These are phyloP conservation scores for Odontomachus brunneus DNA, from an alignment of 1,140 invertebrate genomes.

Conservation along the genomic window DNA sequence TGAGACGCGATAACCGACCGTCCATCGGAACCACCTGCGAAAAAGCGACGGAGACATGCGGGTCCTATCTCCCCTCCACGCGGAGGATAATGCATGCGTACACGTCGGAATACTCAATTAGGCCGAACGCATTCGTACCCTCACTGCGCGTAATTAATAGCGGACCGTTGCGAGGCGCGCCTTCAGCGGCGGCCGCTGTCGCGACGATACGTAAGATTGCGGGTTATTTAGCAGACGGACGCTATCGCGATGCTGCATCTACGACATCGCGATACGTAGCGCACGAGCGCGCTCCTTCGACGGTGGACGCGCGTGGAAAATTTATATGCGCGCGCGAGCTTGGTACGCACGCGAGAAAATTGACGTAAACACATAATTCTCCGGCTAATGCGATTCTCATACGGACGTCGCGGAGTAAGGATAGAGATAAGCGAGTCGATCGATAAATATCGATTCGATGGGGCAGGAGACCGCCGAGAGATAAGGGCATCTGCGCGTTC, in stretches of 20 bases:
- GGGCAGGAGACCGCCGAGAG: not conserved
- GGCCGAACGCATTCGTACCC: conserved; percentile 53
- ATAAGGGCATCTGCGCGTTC: not conserved
- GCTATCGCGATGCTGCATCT: conserved; percentile 24
- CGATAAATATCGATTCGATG: not conserved
- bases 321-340: conserved; percentile 11
- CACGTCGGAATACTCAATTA: conserved; percentile 69
- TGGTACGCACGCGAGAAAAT: not conserved
- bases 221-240: conserved; percentile 55
- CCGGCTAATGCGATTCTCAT: not conserved
- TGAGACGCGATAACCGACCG: conserved; percentile 58
- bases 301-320: conserved; percentile 1
- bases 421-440: too few relatives aligned
- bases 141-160: conserved; percentile 70
- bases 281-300: too few relatives aligned
- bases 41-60: conserved; percentile 76
- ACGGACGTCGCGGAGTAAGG: too few relatives aligned
- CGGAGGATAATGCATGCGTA: conserved; percentile 40
- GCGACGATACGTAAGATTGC: conserved; percentile 38
- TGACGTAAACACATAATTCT: not conserved
- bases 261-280: conserved; percentile 19
- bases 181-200: conserved; percentile 27
- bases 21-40: conserved; percentile 75
- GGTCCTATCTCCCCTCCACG: conserved; percentile 76
- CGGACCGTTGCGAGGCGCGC: conserved; percentile 31